These are phyloP conservation scores for Rhagonycha lutea DNA, from an alignment of 2,888 invertebrate genomes.

Conservation along the genomic window DNA sequence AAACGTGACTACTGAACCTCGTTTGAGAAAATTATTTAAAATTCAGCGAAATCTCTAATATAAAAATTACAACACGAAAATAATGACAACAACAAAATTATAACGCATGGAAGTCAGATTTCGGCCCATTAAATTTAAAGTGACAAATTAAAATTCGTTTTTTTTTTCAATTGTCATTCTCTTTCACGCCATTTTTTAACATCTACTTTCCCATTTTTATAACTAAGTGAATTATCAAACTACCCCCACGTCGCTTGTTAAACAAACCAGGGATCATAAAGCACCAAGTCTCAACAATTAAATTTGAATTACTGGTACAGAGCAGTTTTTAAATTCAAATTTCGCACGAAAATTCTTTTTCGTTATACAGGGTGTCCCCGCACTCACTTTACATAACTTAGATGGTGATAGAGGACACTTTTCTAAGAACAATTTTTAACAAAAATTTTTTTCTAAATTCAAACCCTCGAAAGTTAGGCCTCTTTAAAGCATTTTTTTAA, in stretches of 20 bases:
- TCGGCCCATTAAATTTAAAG: constrained; percentile 1
- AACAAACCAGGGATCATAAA: constrained; percentile 2
- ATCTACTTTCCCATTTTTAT: background rate
- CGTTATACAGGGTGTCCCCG: too few species aligned
- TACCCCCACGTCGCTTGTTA: constrained; percentile 2
- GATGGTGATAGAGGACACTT: too few species aligned
- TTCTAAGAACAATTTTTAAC: too few species aligned
- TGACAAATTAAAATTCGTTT: background rate
- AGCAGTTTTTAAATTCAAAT: background rate
- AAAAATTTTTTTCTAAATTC: too few species aligned
- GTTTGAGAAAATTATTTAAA: background rate
- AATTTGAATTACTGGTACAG: background rate
- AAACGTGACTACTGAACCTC: background rate
- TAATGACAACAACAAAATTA: background rate
- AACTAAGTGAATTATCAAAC: constrained; percentile 4
- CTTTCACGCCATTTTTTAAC: background rate
- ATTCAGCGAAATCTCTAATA: background rate
- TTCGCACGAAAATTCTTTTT: background rate
- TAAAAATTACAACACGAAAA: background rate
- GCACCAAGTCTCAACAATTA: background rate
- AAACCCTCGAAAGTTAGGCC: too few species aligned
- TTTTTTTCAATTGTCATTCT: constrained; percentile 1
- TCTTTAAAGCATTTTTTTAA: too few species aligned
- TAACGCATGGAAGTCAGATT: background rate
- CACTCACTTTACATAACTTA: too few species aligned